Evolutionary conservation across 2,888 invertebrate species (phyloP).

Genomic region (Gandaritis pyraliata): DNA sequence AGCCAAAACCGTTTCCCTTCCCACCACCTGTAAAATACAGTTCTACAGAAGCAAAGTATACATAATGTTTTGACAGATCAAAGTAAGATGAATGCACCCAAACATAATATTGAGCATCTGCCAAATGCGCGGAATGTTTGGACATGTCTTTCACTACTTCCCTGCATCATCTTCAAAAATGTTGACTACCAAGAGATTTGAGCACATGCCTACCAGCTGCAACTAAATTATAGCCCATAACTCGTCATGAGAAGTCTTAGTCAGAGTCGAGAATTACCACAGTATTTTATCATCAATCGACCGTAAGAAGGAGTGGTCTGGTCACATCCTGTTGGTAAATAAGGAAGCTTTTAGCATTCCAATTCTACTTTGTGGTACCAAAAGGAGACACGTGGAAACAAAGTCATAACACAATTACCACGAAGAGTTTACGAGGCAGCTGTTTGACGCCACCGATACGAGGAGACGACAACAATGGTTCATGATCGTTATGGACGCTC

Average conservation of each 20-base stretch:
- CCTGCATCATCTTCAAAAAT: background rate
- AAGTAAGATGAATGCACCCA: no score
- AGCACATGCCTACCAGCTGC: no score
- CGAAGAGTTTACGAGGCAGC: conserved; percentile 51
- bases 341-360: conserved; percentile 15
- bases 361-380: conserved; percentile 15
- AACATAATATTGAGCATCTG: no score
- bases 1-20: conserved; percentile 93
- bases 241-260: no score
- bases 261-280: background rate
- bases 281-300: conserved; percentile 10
- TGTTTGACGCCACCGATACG: conserved; percentile 48
- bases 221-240: no score
- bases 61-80: no score
- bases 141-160: background rate
- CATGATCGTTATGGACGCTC: conserved; percentile 55
- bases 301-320: background rate
- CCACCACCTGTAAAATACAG: conserved; percentile 88
- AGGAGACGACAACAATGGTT: conserved; percentile 55
- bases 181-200: no score
- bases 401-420: conserved; percentile 49
- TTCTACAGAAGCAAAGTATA: background rate
- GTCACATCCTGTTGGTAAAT: conserved; percentile 11
- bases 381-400: conserved; percentile 41
- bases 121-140: no score